Evolutionary conservation across 1,140 invertebrate species (phyloP).

Genomic region (Drosophila orena): DNA sequence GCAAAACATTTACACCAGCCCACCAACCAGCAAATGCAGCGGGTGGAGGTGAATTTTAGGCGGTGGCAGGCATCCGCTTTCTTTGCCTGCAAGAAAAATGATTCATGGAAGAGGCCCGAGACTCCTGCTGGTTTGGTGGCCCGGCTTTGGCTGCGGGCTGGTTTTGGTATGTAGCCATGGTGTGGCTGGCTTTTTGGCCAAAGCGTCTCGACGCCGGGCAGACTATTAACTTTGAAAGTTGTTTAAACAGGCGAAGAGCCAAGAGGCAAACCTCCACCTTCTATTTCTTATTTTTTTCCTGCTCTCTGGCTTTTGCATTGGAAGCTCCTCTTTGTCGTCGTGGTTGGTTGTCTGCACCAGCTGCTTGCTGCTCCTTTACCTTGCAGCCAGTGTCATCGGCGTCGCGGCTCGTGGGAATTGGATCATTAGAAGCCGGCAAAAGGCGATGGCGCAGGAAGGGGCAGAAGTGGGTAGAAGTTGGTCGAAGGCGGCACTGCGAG

Average conservation of each 20-base stretch:
- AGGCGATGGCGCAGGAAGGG: slow-evolving; percentile 45
- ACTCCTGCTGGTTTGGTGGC: slow-evolving; percentile 68
- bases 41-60: slow-evolving; percentile 32
- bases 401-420: slow-evolving; percentile 80
- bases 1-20: slow-evolving; percentile 76
- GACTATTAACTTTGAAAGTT: slow-evolving; percentile 84
- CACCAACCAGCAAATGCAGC: slow-evolving; percentile 29
- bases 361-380: slow-evolving; percentile 51
- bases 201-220: slow-evolving; percentile 75
- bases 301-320: slow-evolving; percentile 56
- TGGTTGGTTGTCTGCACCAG: slow-evolving; percentile 62
- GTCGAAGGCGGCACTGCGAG: slow-evolving; percentile 59
- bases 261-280: slow-evolving; percentile 74
- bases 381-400: slow-evolving; percentile 79
- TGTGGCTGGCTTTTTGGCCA: slow-evolving; percentile 59
- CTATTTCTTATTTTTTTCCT: slow-evolving; percentile 61
- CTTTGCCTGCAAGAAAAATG: slow-evolving; percentile 68
- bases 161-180: slow-evolving; percentile 26
- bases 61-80: slow-evolving; percentile 56
- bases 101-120: slow-evolving; percentile 64
- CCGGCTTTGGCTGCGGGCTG: slow-evolving; percentile 17
- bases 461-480: slow-evolving; percentile 76
- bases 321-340: slow-evolving; percentile 68
- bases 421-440: slow-evolving; percentile 80
- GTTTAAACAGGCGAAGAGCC: slow-evolving; percentile 78